phyloP scores from a whole-genome alignment of 1,140 invertebrate species.

The Drosophila athabasca region DNA sequence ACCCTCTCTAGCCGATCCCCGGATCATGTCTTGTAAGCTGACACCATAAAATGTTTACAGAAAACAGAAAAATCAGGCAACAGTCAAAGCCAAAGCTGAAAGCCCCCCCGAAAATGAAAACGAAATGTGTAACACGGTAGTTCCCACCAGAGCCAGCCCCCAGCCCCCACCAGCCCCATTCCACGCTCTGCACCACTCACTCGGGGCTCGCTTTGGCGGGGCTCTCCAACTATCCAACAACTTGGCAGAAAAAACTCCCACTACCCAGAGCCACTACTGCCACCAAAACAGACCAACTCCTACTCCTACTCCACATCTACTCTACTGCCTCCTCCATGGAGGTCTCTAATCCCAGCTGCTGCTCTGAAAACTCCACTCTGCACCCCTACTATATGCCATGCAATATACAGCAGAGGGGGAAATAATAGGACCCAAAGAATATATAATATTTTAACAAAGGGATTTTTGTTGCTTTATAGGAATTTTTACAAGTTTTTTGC shows the following conservation, averaged over 20 bases:
- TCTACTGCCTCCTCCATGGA: constrained; percentile 20
- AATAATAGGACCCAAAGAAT: too few species aligned
- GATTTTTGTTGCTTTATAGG: too few species aligned
- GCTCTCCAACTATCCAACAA: constrained; percentile 41
- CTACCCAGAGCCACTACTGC: background rate
- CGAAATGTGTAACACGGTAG: constrained; percentile 60
- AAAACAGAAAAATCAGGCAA: constrained; percentile 41
- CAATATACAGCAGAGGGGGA: too few species aligned
- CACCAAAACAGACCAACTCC: too few species aligned
- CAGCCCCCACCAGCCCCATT: too few species aligned
- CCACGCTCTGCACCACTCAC: constrained; percentile 28
- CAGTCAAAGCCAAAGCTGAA: constrained; percentile 27
- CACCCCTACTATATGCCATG: too few species aligned
- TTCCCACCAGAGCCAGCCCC: constrained; percentile 14
- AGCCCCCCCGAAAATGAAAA: constrained; percentile 13
- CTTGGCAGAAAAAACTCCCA: constrained; percentile 39
- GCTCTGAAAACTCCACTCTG: too few species aligned
- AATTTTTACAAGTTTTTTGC: too few species aligned
- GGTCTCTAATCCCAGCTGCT: constrained; percentile 25
- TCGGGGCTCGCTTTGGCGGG: too few species aligned
- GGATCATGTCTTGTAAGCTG: constrained; percentile 56
- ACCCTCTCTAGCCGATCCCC: constrained; percentile 5
- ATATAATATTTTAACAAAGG: too few species aligned
- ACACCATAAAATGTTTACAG: constrained; percentile 56
- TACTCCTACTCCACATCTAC: too few species aligned